Evolutionary conservation across 2,888 invertebrate species (phyloP).

Genomic region (Isotomurus palustris): DNA sequence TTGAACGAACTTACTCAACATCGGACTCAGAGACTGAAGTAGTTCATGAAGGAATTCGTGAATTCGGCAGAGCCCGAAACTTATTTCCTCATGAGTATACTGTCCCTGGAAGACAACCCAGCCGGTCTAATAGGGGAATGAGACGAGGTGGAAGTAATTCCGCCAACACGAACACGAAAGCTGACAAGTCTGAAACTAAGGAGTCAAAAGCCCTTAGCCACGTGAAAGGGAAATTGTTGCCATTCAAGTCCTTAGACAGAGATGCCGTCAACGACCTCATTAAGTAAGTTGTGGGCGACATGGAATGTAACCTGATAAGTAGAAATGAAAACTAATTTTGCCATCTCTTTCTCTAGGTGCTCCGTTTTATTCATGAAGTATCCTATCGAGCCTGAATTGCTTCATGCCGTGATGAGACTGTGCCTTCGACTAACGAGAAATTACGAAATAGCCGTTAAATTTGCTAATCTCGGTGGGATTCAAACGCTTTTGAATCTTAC

Average conservation of each 20-base stretch:
- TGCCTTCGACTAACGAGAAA: constrained; percentile 69
- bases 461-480: constrained; percentile 70
- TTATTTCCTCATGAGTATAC: too few relatives aligned
- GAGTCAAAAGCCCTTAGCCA: background rate
- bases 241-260: constrained; percentile 1
- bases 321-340: constrained; percentile 47
- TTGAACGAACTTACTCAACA: background rate
- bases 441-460: constrained; percentile 66
- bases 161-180: background rate
- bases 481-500: constrained; percentile 65
- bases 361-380: constrained; percentile 65
- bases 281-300: background rate
- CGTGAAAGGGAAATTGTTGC: background rate
- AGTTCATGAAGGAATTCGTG: too few relatives aligned
- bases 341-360: constrained; percentile 45
- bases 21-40: too few relatives aligned
- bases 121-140: too few relatives aligned
- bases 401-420: constrained; percentile 72
- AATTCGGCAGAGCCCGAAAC: too few relatives aligned
- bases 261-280: constrained; percentile 10
- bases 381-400: constrained; percentile 67
- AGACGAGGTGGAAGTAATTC: background rate
- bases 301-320: constrained; percentile 33
- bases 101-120: too few relatives aligned
- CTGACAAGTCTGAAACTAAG: background rate